A percentile compares a stretch with the other conserved stretches of the same genome.
phyloP scores from a whole-genome alignment of 2,797 vertebrate genomes.

The Sebastes matsubarae region DNA sequence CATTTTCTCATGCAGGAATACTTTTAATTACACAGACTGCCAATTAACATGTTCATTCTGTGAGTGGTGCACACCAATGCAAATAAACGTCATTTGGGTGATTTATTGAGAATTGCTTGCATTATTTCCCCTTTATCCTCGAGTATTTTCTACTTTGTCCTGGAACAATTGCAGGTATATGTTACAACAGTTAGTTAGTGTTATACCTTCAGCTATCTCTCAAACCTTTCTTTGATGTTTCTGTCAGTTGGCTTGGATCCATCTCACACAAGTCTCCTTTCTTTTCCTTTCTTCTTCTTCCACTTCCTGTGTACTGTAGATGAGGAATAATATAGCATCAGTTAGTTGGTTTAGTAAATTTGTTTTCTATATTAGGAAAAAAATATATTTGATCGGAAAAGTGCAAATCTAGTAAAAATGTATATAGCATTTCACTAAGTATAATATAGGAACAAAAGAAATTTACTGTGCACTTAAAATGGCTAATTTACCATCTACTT shows the following conservation, averaged over 20 bases:
- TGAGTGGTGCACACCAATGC: not conserved
- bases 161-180: not conserved
- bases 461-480: not conserved
- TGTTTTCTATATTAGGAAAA: not conserved
- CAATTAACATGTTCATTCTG: not conserved
- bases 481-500: not conserved
- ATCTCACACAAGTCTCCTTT: not conserved
- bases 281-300: slow-evolving; percentile 24
- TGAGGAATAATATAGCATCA: not conserved
- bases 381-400: not conserved
- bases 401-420: not conserved
- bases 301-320: not conserved
- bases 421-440: not conserved
- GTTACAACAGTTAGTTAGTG: not conserved
- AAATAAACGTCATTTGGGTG: not conserved
- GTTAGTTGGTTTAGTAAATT: not conserved
- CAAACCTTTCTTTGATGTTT: not conserved
- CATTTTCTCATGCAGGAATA: not conserved
- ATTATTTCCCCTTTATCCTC: not conserved
- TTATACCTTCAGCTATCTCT: not conserved
- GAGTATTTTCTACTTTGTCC: not conserved
- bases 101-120: not conserved
- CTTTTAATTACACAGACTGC: not conserved
- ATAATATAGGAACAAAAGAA: not conserved
- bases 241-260: not conserved